A percentile compares a stretch with the other conserved stretches of the same genome.
Conservation (phyloP, 2,888 invertebrate species). For the Tachystola acroxantha region DNA sequence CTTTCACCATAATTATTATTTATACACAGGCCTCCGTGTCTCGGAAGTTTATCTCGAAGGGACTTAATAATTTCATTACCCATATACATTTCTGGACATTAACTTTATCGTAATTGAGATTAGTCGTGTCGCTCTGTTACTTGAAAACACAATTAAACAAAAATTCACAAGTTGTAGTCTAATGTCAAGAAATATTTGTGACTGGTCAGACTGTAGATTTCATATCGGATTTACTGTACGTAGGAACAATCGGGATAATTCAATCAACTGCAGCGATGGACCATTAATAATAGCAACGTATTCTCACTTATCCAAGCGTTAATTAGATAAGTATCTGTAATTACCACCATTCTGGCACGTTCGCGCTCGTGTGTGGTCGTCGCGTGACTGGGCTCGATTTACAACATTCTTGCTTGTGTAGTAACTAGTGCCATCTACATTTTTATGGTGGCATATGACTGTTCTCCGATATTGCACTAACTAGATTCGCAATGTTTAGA, state of each 20-base stretch:
- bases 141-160: too few species aligned
- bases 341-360: slow-evolving; percentile 41
- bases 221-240: background rate
- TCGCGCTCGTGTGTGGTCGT: slow-evolving; percentile 54
- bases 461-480: background rate
- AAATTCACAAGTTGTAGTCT: too few species aligned
- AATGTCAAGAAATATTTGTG: too few species aligned
- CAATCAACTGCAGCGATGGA: too few species aligned
- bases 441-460: slow-evolving; percentile 17
- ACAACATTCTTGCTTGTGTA: slow-evolving; percentile 16
- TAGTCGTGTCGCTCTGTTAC: background rate
- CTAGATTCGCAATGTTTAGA: too few species aligned
- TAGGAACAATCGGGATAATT: background rate
- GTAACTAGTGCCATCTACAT: slow-evolving; percentile 38
- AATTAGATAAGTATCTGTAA: slow-evolving; percentile 52
- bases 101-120: slow-evolving; percentile 6
- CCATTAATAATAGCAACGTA: background rate
- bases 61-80: slow-evolving; percentile 28
- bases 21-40: slow-evolving; percentile 45
- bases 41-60: slow-evolving; percentile 36
- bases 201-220: too few species aligned
- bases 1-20: slow-evolving; percentile 74
- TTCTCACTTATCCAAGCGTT: slow-evolving; percentile 21
- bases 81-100: slow-evolving; percentile 9
- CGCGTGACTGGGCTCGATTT: slow-evolving; percentile 58